A percentile compares a stretch with the other conserved stretches of the same genome.
phyloP scores from a whole-genome alignment of 2,797 vertebrate genomes.

The Catharus ustulatus region DNA sequence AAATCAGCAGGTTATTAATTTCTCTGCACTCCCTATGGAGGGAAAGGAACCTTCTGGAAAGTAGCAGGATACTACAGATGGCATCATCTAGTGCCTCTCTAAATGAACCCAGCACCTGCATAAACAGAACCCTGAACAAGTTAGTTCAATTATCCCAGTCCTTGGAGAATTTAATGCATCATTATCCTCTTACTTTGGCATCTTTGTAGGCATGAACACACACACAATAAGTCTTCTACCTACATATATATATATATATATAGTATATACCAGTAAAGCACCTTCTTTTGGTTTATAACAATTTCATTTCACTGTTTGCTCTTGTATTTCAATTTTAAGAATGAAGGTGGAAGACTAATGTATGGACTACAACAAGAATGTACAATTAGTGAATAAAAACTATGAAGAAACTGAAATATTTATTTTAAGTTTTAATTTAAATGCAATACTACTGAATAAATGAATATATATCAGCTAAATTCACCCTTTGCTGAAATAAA shows the following conservation, averaged over 20 bases:
- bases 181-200: background rate
- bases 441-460: background rate
- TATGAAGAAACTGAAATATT: background rate
- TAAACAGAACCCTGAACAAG: background rate
- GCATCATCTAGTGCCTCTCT: background rate
- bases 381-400: background rate
- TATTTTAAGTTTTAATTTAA: background rate
- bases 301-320: background rate
- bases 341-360: fast-evolving
- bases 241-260: background rate
- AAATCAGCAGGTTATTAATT: background rate
- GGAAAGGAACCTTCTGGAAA: background rate
- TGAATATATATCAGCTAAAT: background rate
- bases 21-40: background rate
- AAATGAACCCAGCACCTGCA: background rate
- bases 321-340: background rate
- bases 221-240: background rate
- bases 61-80: too few relatives aligned
- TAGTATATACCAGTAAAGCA: background rate
- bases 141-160: background rate
- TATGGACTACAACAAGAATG: background rate
- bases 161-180: background rate
- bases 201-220: background rate
- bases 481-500: background rate
- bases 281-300: background rate